Conservation (phyloP, 2,797 vertebrate species). For the Acrossocheilus wenchowensis region DNA sequence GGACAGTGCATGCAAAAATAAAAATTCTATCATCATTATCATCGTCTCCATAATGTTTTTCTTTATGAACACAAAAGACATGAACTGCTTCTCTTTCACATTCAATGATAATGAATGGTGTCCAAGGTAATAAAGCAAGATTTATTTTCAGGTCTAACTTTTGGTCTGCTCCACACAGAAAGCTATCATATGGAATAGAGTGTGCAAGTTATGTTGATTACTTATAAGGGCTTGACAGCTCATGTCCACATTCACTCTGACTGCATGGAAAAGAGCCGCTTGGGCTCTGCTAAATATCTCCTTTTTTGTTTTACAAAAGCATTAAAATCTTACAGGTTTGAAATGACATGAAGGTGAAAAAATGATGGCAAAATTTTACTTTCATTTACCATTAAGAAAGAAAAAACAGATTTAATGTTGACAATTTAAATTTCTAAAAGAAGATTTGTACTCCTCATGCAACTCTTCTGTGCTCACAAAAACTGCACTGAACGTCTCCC, state of each 20-base stretch:
- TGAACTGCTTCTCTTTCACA: not conserved
- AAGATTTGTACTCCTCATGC: not conserved
- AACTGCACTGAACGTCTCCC: not conserved
- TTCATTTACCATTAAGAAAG: not conserved
- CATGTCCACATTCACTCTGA: not conserved
- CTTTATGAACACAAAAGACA: not conserved
- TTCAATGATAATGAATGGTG: not conserved
- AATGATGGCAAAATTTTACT: not conserved
- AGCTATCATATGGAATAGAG: not conserved
- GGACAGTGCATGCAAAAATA: not conserved
- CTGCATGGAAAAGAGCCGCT: not conserved
- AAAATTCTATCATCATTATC: not conserved
- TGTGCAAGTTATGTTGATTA: not conserved
- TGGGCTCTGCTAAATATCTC: slow-evolving; percentile 1
- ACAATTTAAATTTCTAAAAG: not conserved
- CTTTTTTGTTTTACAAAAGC: not conserved
- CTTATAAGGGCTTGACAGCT: not conserved
- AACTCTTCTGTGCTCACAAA: not conserved
- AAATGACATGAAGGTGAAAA: not conserved
- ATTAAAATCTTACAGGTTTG: not conserved
- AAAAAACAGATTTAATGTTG: not conserved
- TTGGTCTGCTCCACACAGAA: not conserved
- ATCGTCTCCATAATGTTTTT: not conserved
- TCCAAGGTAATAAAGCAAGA: not conserved
- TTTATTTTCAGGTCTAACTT: not conserved